Base-by-base conservation (phyloP, 2,113 vertebrate genomes). In the Illadopsis cleaveri region DNA sequence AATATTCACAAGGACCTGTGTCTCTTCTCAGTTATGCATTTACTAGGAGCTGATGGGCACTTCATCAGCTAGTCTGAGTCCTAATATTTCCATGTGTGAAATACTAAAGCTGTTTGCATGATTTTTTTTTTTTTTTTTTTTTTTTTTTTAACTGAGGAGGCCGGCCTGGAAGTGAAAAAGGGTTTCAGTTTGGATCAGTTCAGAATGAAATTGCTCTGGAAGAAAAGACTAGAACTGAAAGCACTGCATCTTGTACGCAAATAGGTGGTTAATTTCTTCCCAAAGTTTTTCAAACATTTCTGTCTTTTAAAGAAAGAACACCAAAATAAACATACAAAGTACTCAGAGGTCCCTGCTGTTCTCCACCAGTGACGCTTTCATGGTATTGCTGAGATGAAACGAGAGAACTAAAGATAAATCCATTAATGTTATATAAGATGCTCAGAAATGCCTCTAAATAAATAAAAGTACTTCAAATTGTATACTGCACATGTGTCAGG, bases 401-500 rank as follows among this genome's bases (percentile, higher is more conserved):
- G 28, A 18, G 22, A 86, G 25, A 88, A 82, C 62, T 92, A 91
- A 90, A 95, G 93, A 90, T 73, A 93, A 97, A 95, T 30, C 75
- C 85, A 90, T 92, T 95, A 70, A 68, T 60, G 60, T 86, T 94
- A 86, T 10, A 60, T 73, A 90, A 93, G 68, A 24, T 37, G 35
- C 56, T 94, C 66, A 45, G 40, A 96, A 96, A 83, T 86, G 62
- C 27, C 28, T 92, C 79, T 96, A 78, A 94, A 96, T 94, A 93
- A 93, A 90, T 68, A 40, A 93, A 93, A 81, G 42, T 66, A 66
- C 75, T 91, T 82, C 64, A 58, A n/a, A 42, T 83, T 58, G 42
- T 30, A 66, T 35, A 66, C 47, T 73, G 54, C 0, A 2, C n/a
- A 42, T 1, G 19, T 73, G 91, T 80, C 62, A 70, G 37, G 48